phyloP scores from a whole-genome alignment of 1,140 invertebrate genomes.

The Bombus pyrosoma region DNA sequence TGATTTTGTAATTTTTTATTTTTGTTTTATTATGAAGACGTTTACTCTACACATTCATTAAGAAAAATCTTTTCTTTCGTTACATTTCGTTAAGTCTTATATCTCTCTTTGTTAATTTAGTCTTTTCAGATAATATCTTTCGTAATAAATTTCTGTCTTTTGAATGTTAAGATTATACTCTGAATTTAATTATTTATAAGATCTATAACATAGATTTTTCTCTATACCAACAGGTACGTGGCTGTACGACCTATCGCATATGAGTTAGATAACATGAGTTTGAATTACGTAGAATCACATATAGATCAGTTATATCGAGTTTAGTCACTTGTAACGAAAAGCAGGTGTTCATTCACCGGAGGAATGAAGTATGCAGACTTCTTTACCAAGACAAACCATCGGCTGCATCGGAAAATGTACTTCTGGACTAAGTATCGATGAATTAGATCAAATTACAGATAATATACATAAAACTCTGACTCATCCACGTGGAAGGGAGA shows the following conservation, averaged over 20 bases:
- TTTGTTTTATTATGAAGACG: no score
- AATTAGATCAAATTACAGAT: slow-evolving; percentile 70
- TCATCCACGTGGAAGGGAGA: slow-evolving; percentile 59
- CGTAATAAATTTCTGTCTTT: neutral
- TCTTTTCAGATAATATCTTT: neutral
- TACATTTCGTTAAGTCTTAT: neutral
- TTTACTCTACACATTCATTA: neutral
- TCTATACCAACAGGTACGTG: neutral
- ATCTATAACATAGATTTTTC: neutral
- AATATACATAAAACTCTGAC: slow-evolving; percentile 66
- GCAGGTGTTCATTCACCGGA: neutral
- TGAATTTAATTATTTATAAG: neutral
- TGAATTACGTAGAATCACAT: neutral
- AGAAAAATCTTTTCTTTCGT: neutral
- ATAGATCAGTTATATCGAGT: neutral
- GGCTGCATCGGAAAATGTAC: slow-evolving; percentile 73
- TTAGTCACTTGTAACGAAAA: neutral
- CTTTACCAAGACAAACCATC: slow-evolving; percentile 43
- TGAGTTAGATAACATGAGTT: neutral
- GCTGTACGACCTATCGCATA: neutral
- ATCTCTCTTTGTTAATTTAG: neutral
- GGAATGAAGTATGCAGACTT: slow-evolving; percentile 53
- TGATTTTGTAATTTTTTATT: neutral
- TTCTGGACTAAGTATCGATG: slow-evolving; percentile 59
- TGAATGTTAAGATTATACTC: neutral